Percentiles rank a stretch among this genome's conserved stretches.
Evolutionary conservation across 2,888 invertebrate genomes (phyloP).

Genomic region (Hydrotaea cyrtoneurina): DNA sequence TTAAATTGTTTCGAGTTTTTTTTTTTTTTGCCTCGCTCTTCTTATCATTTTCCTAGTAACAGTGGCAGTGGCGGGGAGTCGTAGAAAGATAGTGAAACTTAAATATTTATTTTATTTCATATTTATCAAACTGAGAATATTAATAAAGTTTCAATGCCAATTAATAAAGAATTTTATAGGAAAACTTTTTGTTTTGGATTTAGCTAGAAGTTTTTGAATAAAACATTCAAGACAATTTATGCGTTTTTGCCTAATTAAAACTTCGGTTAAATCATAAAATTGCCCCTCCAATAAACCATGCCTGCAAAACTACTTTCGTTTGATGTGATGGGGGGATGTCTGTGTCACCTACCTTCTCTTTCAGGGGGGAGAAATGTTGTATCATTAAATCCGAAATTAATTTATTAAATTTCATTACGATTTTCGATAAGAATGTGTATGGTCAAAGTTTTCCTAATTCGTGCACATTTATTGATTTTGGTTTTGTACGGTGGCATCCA

Average conservation of each 20-base stretch:
- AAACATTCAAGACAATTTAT: conserved; percentile 19
- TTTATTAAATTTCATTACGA: conserved; percentile 5
- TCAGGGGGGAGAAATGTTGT: not conserved
- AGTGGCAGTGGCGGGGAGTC: not conserved
- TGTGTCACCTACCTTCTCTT: not conserved
- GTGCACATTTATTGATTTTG: conserved; percentile 20
- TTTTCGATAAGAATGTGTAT: not conserved
- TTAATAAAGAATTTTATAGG: conserved; percentile 43
- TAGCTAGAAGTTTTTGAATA: not conserved
- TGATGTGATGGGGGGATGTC: not conserved
- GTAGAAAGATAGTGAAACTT: not conserved
- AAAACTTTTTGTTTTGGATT: conserved; percentile 19
- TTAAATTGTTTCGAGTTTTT: conserved; percentile 19
- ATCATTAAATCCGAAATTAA: not conserved
- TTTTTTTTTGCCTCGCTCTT: not conserved
- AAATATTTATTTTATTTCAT: conserved; percentile 29
- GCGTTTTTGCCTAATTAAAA: conserved; percentile 37
- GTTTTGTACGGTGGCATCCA: not conserved
- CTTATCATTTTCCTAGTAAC: not conserved
- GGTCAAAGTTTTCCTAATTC: conserved; percentile 28
- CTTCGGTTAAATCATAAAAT: conserved; percentile 46
- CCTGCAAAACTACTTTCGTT: conserved; percentile 10
- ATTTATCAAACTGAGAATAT: conserved; percentile 34
- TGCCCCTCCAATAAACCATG: conserved; percentile 19
- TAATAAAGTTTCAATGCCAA: conserved; percentile 44